phyloP scores from a whole-genome alignment of 2,888 invertebrate genomes.

The Brachypalpus laphriformis region DNA sequence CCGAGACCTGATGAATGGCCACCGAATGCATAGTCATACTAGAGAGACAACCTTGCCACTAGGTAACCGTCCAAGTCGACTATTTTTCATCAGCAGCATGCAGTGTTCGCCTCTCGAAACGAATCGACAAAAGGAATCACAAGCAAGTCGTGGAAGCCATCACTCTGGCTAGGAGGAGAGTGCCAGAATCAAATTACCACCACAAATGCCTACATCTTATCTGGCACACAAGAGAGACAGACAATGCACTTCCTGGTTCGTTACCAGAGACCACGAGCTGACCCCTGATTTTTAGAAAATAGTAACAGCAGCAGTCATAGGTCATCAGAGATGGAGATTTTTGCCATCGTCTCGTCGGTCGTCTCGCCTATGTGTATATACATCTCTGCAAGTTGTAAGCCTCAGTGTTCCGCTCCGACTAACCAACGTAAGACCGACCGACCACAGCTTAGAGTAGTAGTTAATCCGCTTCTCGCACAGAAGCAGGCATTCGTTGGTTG shows the following conservation, averaged over 20 bases:
- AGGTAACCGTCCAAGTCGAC: slow-evolving; percentile 36
- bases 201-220: slow-evolving; percentile 70
- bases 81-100: slow-evolving; percentile 26
- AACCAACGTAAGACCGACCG: background rate
- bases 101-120: background rate
- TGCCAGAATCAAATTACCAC: slow-evolving; percentile 72
- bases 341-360: slow-evolving; percentile 8
- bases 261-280: slow-evolving; percentile 72
- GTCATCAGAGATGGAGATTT: slow-evolving; percentile 71
- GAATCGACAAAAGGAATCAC: slow-evolving; percentile 58
- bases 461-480: slow-evolving; percentile 63
- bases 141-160: slow-evolving; percentile 61
- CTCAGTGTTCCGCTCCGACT: slow-evolving; percentile 47
- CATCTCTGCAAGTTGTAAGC: slow-evolving; percentile 55
- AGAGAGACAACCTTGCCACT: slow-evolving; percentile 32
- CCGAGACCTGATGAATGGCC: slow-evolving; percentile 51
- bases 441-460: slow-evolving; percentile 61
- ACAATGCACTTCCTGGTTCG: slow-evolving; percentile 70
- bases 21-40: slow-evolving; percentile 7
- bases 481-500: slow-evolving; percentile 56
- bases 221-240: slow-evolving; percentile 55
- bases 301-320: slow-evolving; percentile 72
- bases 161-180: slow-evolving; percentile 30
- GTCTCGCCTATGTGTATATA: slow-evolving; percentile 25
- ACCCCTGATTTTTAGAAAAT: slow-evolving; percentile 71